Base-by-base conservation (phyloP, 1,140 invertebrate species). In the Papilio dardanus region DNA sequence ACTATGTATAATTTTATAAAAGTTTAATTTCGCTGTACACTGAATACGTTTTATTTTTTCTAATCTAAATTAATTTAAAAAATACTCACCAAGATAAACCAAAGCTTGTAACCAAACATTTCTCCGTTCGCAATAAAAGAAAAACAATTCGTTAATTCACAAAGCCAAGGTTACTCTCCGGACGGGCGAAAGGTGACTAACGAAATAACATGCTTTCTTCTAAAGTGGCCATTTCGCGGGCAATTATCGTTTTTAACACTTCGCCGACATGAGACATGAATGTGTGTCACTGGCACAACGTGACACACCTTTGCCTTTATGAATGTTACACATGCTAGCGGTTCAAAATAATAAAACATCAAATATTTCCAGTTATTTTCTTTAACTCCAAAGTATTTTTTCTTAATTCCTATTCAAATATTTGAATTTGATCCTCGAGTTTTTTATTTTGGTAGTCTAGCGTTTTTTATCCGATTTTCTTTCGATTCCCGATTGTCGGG, bases 181-280 rank as follows among this genome's bases (percentile, higher is more conserved):
- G 75, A 80, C 76, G 71, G 68, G 30, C 71, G 68, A 50, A 71
- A 19, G n/a, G 50, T 75, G 76, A 91, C 86, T 91, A 89, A 87
- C 83, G 82, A 81, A 74, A 76, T 68, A 73, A 67, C 33, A 37
- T 76, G 79, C 81, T 88, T 89, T 87, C 84, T 83, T 86, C 58
- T 66, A 67, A 81, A 81, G 67, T 79, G 74, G 71, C 78, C 74
- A 80, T 81, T 81, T 86, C 81, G 76, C 81, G 76, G 73, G 33
- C 85, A 86, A 88, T 91, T 90, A 91, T 74, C 78, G 83, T 81
- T 83, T 85, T 91, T 90, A 87, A 83, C 90, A 88, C 86, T 80
- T 87, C 77, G 35, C 58, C 12, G 33, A 58, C 76, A 40, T 78
- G 79, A 82, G 80, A 86, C 87, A 88, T 82, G 80, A 77, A 79